phyloP scores from a whole-genome alignment of 2,888 invertebrate genomes.

The Caenorhabditis becei region DNA sequence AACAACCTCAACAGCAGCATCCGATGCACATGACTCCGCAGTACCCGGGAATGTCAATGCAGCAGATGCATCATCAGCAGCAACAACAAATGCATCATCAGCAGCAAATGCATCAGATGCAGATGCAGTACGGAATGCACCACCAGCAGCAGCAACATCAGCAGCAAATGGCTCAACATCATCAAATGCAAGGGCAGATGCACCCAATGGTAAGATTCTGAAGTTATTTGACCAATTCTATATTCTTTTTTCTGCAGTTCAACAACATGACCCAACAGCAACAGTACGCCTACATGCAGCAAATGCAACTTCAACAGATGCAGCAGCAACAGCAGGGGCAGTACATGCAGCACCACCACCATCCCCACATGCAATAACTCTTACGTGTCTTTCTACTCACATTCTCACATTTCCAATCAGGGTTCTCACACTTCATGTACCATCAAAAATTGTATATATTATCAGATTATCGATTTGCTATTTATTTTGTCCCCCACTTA shows the following conservation, averaged over 20 bases:
- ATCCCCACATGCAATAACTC: constrained; percentile 30
- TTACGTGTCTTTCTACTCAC: not conserved
- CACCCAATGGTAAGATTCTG: constrained; percentile 28
- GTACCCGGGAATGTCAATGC: constrained; percentile 15
- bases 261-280: constrained; percentile 48
- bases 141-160: constrained; percentile 46
- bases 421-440: not conserved
- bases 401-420: too few species aligned
- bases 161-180: constrained; percentile 31
- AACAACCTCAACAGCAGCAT: constrained; percentile 23
- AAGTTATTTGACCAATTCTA: not conserved
- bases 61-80: constrained; percentile 13
- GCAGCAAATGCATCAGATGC: constrained; percentile 16
- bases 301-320: constrained; percentile 34
- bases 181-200: constrained; percentile 29
- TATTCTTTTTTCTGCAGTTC: constrained; percentile 21
- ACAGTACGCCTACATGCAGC: constrained; percentile 54
- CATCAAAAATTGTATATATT: too few species aligned
- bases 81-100: not conserved
- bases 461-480: too few species aligned
- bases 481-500: too few species aligned
- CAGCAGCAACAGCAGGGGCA: constrained; percentile 39
- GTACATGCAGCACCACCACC: constrained; percentile 26
- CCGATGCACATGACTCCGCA: constrained; percentile 25
- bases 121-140: constrained; percentile 44